Base-by-base conservation (phyloP, 2,888 invertebrate genomes). In the Cephus spinipes region DNA sequence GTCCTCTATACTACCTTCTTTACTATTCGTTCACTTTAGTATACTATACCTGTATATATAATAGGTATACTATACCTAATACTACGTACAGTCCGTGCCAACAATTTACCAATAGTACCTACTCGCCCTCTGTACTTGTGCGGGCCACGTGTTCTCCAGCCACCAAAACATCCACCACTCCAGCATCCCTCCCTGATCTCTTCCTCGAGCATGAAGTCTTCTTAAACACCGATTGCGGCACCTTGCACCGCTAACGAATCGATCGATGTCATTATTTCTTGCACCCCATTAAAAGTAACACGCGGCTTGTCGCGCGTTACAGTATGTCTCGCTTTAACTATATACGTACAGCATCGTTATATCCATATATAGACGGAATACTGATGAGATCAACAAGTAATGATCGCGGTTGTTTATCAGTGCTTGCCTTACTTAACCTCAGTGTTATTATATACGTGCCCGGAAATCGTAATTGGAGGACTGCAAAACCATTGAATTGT, bases 181-280 rank as follows among this genome's bases (percentile, higher is more conserved):
- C 55, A 55, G 55, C 55, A 55, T 55, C 55, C 68, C 77, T 78
- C 71, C 76, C 75, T 75, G 77, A 81, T 69, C 77, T 79, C 73
- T 77, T 76, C 80, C 79, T 78, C 15, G 71, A 71, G 71, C 30
- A 32, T 71, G 71, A 31, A 15, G 32, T 71, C 74, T 74, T 74
- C 33, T 75, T 55, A 55, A 55, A 55, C 55, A 55, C 55, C 55
- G 55, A 55, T 55, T 55, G 55, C 55, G 55, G 55, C 55, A 55
- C 55, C 55, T 55, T 55, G 55, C 55, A 55, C 55, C 15, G 55
- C 55, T 55, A 55, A 55, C 55, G 55, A 55, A 55, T 55, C 55
- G 55, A 55, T 55, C 55, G 55, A 55, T 55, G 55, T 55, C 55
- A 55, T 55, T 55, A 55, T 55, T 55, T 55, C 55, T 55, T 55